phyloP scores from a whole-genome alignment of 1,140 invertebrate genomes.

The Lasioglossum baleicum region DNA sequence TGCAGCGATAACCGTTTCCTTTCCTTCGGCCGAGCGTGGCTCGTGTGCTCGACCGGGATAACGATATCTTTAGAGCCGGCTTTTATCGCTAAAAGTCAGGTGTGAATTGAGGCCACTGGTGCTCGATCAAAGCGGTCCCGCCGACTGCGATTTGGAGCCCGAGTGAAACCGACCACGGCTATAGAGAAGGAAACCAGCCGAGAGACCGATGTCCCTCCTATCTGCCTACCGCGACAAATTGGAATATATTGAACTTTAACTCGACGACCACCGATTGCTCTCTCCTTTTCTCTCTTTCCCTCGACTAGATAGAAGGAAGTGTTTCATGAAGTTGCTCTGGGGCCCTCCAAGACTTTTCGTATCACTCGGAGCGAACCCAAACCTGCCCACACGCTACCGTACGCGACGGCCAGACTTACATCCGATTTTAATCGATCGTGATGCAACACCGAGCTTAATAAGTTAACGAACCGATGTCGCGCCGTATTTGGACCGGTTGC shows the following conservation, averaged over 20 bases:
- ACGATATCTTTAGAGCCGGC: slow-evolving; percentile 66
- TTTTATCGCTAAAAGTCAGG: slow-evolving; percentile 71
- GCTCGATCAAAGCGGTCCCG: slow-evolving; percentile 56
- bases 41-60: slow-evolving; percentile 48
- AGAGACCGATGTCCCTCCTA: neutral
- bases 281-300: neutral
- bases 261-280: neutral
- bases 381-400: neutral
- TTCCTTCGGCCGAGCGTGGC: slow-evolving; percentile 22
- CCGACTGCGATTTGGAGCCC: slow-evolving; percentile 18
- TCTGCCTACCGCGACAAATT: slow-evolving; percentile 22
- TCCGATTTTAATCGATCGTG: slow-evolving; percentile 47
- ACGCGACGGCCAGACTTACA: slow-evolving; percentile 26
- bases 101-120: slow-evolving; percentile 69
- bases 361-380: neutral
- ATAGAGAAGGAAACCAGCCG: neutral
- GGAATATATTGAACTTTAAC: slow-evolving; percentile 18
- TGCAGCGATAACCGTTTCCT: slow-evolving; percentile 61
- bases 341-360: neutral
- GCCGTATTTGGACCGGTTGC: neutral
- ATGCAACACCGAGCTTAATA: slow-evolving; percentile 34
- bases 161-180: neutral
- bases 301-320: too few species aligned
- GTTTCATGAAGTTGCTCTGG: slow-evolving; percentile 13
- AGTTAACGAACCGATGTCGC: slow-evolving; percentile 23